Conservation (phyloP, 1,140 invertebrate species). For the Heliothis virescens region DNA sequence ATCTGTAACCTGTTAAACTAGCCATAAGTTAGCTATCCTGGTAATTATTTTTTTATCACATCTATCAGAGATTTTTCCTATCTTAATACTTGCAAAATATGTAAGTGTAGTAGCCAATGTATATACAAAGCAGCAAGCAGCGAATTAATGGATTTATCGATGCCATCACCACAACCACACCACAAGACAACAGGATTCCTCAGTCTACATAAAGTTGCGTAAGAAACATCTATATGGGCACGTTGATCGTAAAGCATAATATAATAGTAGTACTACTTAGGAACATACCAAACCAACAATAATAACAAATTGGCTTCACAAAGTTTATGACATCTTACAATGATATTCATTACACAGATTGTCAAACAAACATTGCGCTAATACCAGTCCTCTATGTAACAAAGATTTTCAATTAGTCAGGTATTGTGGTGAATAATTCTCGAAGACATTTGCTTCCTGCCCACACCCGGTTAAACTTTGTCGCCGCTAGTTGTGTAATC, state of each 20-base stretch:
- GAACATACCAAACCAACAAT: not conserved
- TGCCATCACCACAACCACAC: not conserved
- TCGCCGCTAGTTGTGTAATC: conserved; percentile 59
- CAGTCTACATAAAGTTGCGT: not conserved
- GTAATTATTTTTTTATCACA: too few relatives aligned
- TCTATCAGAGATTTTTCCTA: too few relatives aligned
- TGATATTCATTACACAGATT: conserved; percentile 29
- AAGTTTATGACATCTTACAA: conserved; percentile 22
- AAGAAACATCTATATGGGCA: not conserved
- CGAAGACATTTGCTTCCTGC: conserved; percentile 70
- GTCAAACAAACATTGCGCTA: conserved; percentile 28
- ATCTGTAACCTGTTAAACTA: too few relatives aligned
- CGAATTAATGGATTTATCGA: too few relatives aligned
- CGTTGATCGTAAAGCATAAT: not conserved
- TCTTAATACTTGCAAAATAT: too few relatives aligned
- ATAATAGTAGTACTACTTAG: not conserved
- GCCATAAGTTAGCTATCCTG: too few relatives aligned
- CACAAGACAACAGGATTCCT: not conserved
- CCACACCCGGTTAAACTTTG: conserved; percentile 62
- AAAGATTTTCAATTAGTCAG: conserved; percentile 63
- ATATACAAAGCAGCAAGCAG: too few relatives aligned
- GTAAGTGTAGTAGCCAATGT: too few relatives aligned
- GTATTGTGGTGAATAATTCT: conserved; percentile 61
- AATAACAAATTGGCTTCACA: conserved; percentile 23
- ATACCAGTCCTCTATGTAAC: conserved; percentile 46